Conservation (phyloP, 2,888 invertebrate species). For the Mechanitis mazaeus region DNA sequence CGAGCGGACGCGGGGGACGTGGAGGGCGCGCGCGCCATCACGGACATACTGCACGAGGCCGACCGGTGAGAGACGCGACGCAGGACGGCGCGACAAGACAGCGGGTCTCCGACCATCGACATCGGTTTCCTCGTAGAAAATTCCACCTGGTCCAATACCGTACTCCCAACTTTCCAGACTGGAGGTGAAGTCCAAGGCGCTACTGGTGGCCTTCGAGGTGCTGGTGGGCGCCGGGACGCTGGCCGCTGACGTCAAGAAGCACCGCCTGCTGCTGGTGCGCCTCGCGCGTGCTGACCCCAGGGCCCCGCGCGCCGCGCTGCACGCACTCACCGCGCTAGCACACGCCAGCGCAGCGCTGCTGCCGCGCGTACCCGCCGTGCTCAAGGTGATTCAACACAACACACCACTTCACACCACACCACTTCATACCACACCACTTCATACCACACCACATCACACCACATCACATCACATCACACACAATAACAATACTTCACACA, state of each 20-base stretch:
- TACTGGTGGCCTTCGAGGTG: conserved; percentile 94
- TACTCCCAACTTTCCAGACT: conserved; percentile 67
- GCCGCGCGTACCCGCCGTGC: conserved; percentile 90
- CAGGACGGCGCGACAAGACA: too few species aligned
- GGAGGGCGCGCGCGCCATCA: conserved; percentile 39
- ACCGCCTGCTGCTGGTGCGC: conserved; percentile 87
- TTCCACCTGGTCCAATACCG: background rate
- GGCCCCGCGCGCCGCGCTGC: conserved; percentile 93
- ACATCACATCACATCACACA: background rate
- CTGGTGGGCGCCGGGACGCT: conserved; percentile 83
- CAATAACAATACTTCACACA: background rate
- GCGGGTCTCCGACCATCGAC: too few species aligned
- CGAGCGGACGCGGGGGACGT: conserved; percentile 51
- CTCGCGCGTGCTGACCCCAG: conserved; percentile 87
- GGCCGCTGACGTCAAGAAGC: conserved; percentile 82
- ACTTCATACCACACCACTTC: background rate
- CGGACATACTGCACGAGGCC: conserved; percentile 63
- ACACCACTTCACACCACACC: background rate
- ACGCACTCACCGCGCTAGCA: conserved; percentile 96
- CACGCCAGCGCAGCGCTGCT: conserved; percentile 87
- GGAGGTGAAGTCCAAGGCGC: conserved; percentile 95
- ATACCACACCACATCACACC: too few species aligned
- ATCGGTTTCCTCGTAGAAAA: too few species aligned
- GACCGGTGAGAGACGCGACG: conserved; percentile 51
- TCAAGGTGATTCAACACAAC: conserved; percentile 78